These are phyloP conservation scores for Bilobella aurantiaca DNA, from an alignment of 1,140 invertebrate genomes.

Conservation along the genomic window DNA sequence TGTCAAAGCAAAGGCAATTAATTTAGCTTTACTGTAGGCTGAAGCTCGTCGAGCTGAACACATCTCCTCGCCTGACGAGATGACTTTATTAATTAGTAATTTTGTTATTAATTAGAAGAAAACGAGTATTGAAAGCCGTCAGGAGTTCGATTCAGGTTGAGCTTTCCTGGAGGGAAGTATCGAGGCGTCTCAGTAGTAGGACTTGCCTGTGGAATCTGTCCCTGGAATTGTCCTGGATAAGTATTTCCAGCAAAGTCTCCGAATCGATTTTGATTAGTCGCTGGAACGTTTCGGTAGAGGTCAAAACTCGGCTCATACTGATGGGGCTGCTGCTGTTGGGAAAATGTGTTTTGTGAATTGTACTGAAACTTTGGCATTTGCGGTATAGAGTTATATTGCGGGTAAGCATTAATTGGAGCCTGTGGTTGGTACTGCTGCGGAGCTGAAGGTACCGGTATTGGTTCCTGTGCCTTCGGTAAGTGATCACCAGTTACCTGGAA, in stretches of 20 bases:
- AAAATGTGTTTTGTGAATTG: conserved; percentile 20
- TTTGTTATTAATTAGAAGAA: conserved; percentile 26
- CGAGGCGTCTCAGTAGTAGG: conserved; percentile 41
- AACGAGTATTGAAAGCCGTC: conserved; percentile 73
- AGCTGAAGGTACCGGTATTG: conserved; percentile 47
- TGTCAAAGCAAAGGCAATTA: no score
- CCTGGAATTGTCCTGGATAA: background rate
- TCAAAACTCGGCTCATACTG: background rate
- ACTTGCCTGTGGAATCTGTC: background rate
- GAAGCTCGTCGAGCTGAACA: no score
- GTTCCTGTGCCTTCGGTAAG: conserved; percentile 52
- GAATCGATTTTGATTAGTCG: background rate
- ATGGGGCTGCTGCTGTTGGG: conserved; percentile 41
- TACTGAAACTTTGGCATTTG: conserved; percentile 15
- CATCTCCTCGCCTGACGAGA: no score
- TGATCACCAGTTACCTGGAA: conserved; percentile 61
- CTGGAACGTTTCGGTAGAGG: background rate
- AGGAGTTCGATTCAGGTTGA: conserved; percentile 67
- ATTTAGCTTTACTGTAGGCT: no score
- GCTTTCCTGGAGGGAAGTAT: conserved; percentile 69
- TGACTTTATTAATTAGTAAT: no score
- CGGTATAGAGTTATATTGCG: conserved; percentile 41
- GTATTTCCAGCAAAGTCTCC: background rate
- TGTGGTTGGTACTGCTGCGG: conserved; percentile 37
- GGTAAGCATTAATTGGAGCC: conserved; percentile 31